Percentiles rank a stretch among this genome's conserved stretches.
Evolutionary conservation across 1,140 invertebrate genomes (phyloP).

Genomic region (Scaptomyza montana): DNA sequence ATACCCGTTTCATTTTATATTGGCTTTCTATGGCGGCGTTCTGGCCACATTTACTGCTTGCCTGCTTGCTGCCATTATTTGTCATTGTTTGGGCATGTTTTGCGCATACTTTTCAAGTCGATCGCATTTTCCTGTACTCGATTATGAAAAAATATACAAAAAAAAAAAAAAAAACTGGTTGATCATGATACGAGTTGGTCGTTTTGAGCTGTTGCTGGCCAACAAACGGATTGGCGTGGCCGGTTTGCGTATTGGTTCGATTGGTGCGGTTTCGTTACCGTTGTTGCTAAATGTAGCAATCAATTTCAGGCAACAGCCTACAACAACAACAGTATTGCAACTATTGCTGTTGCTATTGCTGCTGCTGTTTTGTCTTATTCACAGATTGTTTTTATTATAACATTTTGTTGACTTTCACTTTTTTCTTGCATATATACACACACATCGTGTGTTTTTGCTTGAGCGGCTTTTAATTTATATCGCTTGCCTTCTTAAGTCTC

Average conservation of each 20-base stretch:
- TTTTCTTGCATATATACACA: slow-evolving; percentile 29
- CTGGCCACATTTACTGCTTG: slow-evolving; percentile 37
- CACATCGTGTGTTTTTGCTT: slow-evolving; percentile 17
- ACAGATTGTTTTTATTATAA: slow-evolving; percentile 64
- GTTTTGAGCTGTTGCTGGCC: slow-evolving; percentile 16
- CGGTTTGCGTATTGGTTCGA: slow-evolving; percentile 22
- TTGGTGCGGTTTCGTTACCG: slow-evolving; percentile 53
- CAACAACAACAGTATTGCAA: slow-evolving; percentile 32
- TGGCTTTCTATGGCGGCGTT: slow-evolving; percentile 27
- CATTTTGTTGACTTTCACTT: slow-evolving; percentile 73
- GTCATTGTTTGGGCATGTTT: slow-evolving; percentile 30
- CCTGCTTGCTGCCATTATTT: slow-evolving; percentile 37
- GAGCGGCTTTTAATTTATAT: slow-evolving; percentile 54
- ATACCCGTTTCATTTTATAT: not conserved
- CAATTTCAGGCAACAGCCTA: slow-evolving; percentile 53
- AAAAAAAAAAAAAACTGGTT: slow-evolving; percentile 52
- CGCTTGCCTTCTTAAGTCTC: slow-evolving; percentile 37
- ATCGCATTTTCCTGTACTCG: slow-evolving; percentile 57
- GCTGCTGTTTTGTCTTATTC: slow-evolving; percentile 30
- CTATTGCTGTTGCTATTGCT: slow-evolving; percentile 11
- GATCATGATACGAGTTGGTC: slow-evolving; percentile 17
- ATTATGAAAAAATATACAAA: slow-evolving; percentile 1
- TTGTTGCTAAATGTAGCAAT: slow-evolving; percentile 75
- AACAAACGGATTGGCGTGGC: slow-evolving; percentile 54
- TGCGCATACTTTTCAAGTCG: slow-evolving; percentile 59